Evolutionary conservation across 30 jellyfish, hydroid and myxozoan species (phyloP), one percentile per base, ranked within the genome.

Genomic region (Nemopilema nomurai): DNA sequence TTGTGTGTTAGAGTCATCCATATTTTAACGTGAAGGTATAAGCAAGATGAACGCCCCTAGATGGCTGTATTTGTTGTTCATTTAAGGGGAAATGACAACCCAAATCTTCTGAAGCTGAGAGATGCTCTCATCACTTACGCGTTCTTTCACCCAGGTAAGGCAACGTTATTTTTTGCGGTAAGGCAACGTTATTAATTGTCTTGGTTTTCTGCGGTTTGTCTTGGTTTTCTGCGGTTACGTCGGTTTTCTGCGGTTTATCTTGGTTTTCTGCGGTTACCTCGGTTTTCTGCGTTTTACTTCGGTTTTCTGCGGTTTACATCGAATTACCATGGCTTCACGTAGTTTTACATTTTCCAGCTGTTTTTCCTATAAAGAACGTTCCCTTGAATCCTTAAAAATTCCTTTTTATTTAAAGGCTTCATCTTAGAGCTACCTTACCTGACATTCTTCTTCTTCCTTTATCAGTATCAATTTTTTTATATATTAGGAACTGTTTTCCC

Each of bases 51-150:
- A n/a, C n/a, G n/a, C n/a, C n/a, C n/a, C n/a, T n/a, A n/a, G n/a
- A n/a, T n/a, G n/a, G n/a, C n/a, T n/a, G n/a, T 31, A 1, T 25
- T 51, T 8, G 21, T 0, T 79, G 16, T 51, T 80, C 69, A 17
- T 87, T 74, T 0, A 53, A 92, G 98, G 8, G 96, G 97, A 0
- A 92, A 87, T 69, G 92, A 68, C 29, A 88, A 87, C 53, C 94
- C 89, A 0, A 85, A 94, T 67, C 79, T 92, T 71, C 71, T 92
- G 83, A 92, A 74, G 67, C 77, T 92, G 73, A 32, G 98, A 71
- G 98, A 92, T 88, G 92, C 98, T 8, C 87, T 92, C 63, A 82
- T 92, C 66, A 87, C 98, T 0, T 92, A 92, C 67, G 80, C 98
- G 1, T 87, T 92, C 69, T 92, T 82, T 52, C 98, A 92, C 62